Conservation (phyloP, 2,888 invertebrate genomes). For the Arrhopalites spinosus region DNA sequence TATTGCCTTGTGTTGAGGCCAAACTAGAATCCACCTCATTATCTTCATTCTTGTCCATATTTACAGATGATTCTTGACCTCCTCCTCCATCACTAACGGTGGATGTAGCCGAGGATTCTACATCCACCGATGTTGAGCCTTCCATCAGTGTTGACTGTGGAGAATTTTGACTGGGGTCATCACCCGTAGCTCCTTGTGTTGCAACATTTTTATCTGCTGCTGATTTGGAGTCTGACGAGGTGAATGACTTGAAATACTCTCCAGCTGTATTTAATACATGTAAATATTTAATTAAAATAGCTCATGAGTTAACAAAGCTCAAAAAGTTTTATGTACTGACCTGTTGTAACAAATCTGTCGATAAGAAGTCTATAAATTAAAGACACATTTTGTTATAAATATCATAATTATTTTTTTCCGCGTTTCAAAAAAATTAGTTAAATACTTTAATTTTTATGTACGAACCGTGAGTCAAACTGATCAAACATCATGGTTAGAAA, state of each 20-base stretch:
- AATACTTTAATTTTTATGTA: too few species aligned
- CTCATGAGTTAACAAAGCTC: too few species aligned
- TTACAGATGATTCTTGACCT: not conserved
- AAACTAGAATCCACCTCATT: not conserved
- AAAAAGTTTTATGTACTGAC: too few species aligned
- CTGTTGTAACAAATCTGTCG: constrained; percentile 51
- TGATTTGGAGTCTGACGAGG: constrained; percentile 11
- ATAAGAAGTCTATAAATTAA: constrained; percentile 43
- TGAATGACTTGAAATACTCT: constrained; percentile 46
- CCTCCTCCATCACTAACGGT: constrained; percentile 32
- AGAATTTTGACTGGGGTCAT: not conserved
- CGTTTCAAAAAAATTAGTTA: too few species aligned
- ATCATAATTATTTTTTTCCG: too few species aligned
- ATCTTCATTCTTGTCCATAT: not conserved
- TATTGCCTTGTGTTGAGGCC: not conserved
- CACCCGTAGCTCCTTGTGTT: not conserved
- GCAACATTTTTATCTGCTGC: not conserved
- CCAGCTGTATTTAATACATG: constrained; percentile 54
- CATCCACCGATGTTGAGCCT: not conserved
- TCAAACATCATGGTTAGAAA: constrained; percentile 47
- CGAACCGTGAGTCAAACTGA: constrained; percentile 24
- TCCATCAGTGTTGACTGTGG: constrained; percentile 6
- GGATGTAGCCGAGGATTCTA: not conserved
- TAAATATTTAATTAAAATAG: too few species aligned
- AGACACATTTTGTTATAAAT: not conserved